Evolutionary conservation across 53 echinoderm and acorn worm species (phyloP).

Genomic region (Mesocentrotus franciscanus): DNA sequence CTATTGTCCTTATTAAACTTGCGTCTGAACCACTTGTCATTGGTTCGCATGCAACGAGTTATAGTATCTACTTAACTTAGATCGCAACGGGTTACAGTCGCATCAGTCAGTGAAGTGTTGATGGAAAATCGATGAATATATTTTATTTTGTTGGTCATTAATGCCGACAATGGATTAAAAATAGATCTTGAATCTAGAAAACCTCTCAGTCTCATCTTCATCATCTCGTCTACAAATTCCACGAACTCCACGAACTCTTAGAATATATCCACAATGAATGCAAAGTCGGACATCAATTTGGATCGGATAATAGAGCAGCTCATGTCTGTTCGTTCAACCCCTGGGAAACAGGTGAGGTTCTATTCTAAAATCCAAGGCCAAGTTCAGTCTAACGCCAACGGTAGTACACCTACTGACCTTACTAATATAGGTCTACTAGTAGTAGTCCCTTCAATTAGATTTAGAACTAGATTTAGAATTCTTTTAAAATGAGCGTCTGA

Average conservation of each 20-base stretch:
- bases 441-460: too few species aligned
- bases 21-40: neutral
- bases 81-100: neutral
- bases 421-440: too few species aligned
- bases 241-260: neutral
- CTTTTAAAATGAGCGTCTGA: too few species aligned
- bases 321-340: conserved; percentile 69
- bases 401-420: too few species aligned
- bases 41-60: neutral
- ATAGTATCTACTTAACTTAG: too few species aligned
- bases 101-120: neutral
- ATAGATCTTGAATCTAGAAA: neutral
- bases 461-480: too few species aligned
- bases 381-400: too few species aligned
- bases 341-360: conserved; percentile 89
- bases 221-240: neutral
- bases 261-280: conserved; percentile 26
- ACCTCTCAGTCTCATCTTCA: neutral
- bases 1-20: too few species aligned
- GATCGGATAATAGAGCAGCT: conserved; percentile 92
- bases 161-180: neutral
- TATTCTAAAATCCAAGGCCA: neutral
- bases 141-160: neutral
- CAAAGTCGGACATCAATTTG: conserved; percentile 82
- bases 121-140: neutral